phyloP scores from a whole-genome alignment of 2,797 vertebrate genomes.

The Acanthurus leucopareius region DNA sequence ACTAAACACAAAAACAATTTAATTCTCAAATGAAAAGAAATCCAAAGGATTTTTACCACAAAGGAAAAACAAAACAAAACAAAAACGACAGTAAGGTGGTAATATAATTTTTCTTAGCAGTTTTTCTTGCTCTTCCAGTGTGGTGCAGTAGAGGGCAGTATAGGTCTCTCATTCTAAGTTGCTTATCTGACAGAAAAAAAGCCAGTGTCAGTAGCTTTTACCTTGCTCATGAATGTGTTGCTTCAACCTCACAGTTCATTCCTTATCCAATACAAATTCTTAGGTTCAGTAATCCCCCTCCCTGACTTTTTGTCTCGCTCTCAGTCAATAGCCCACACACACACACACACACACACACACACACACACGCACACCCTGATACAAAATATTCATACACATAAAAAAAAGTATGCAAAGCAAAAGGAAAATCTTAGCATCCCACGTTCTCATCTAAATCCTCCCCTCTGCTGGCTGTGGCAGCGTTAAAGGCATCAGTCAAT shows the following conservation, averaged over 20 bases:
- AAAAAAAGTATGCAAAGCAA: conserved; percentile 27
- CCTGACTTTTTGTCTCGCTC: conserved; percentile 5
- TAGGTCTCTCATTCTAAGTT: conserved; percentile 31
- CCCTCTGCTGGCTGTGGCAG: conserved; percentile 52
- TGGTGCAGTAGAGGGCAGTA: conserved; percentile 69
- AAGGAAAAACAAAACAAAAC: not conserved
- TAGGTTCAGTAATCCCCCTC: conserved; percentile 25
- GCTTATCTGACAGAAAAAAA: not conserved
- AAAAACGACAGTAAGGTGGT: not conserved
- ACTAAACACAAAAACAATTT: not conserved
- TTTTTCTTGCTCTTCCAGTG: conserved; percentile 4
- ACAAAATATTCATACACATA: conserved; percentile 8
- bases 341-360: not conserved
- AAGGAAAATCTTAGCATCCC: conserved; percentile 63
- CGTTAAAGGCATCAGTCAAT: conserved; percentile 55
- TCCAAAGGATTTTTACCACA: not conserved
- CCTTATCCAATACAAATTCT: conserved; percentile 33
- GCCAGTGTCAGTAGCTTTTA: conserved; percentile 27
- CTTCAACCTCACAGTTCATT: conserved; percentile 53
- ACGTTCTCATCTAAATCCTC: conserved; percentile 60
- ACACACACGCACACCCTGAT: conserved; percentile 10
- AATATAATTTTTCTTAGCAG: not conserved
- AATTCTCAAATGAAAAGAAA: not conserved
- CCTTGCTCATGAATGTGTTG: conserved; percentile 36
- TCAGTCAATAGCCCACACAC: not conserved